A percentile compares a stretch with the other conserved stretches of the same genome.
phyloP scores from a whole-genome alignment of 1,140 invertebrate species.

The Papilio dardanus region DNA sequence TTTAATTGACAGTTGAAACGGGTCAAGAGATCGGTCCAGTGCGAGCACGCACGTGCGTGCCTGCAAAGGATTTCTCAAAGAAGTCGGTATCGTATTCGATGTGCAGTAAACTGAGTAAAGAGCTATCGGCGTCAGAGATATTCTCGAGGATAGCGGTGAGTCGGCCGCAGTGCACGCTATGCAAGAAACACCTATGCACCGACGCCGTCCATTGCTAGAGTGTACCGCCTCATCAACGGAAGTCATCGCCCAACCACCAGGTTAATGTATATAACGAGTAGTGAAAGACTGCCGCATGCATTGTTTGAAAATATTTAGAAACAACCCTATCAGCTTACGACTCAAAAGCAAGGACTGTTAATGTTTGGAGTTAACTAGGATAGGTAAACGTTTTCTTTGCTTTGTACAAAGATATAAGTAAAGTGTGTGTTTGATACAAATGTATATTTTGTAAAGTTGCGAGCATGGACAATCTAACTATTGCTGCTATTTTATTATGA shows the following conservation, averaged over 20 bases:
- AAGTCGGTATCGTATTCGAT: conserved; percentile 74
- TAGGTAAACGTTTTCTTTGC: conserved; percentile 27
- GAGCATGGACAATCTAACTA: background rate
- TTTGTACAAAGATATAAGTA: conserved; percentile 32
- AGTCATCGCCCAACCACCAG: conserved; percentile 21
- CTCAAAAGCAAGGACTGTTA: conserved; percentile 27
- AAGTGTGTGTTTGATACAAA: conserved; percentile 20
- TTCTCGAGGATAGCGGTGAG: conserved; percentile 70
- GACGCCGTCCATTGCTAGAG: conserved; percentile 66
- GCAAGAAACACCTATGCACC: conserved; percentile 72
- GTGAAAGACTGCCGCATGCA: conserved; percentile 28
- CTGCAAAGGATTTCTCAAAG: conserved; percentile 75
- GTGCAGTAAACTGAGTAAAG: conserved; percentile 77
- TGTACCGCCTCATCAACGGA: conserved; percentile 6
- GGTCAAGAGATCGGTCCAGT: conserved; percentile 76
- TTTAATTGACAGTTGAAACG: conserved; percentile 64
- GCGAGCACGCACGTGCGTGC: conserved; percentile 74
- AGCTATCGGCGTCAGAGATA: conserved; percentile 72
- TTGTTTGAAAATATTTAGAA: conserved; percentile 24
- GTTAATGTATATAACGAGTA: conserved; percentile 30
- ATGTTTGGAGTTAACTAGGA: conserved; percentile 25
- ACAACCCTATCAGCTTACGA: conserved; percentile 22
- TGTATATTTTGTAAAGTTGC: conserved; percentile 27
- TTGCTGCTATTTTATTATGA: background rate
- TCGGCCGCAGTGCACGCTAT: conserved; percentile 70